Evolutionary conservation across 2,888 invertebrate genomes (phyloP).

Genomic region (Cenopis cana): DNA sequence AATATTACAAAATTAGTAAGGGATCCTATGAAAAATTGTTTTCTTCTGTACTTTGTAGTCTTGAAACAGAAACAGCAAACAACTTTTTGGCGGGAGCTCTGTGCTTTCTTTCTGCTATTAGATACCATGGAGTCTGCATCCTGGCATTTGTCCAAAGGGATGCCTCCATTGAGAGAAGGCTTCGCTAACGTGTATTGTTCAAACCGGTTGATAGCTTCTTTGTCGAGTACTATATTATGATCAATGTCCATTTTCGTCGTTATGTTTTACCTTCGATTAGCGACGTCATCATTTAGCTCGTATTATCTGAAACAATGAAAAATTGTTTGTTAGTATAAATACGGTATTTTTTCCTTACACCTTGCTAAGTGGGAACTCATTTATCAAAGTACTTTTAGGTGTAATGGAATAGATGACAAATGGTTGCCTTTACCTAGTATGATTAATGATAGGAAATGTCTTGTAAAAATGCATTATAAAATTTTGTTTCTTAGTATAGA

Average conservation of each 20-base stretch:
- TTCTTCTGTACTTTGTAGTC: conserved; percentile 82
- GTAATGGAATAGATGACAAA: conserved; percentile 73
- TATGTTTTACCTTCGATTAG: conserved; percentile 64
- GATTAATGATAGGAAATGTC: conserved; percentile 65
- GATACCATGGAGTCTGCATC: conserved; percentile 81
- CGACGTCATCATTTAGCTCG: conserved; percentile 66
- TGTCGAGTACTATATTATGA: conserved; percentile 81
- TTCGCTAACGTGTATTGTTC: conserved; percentile 82
- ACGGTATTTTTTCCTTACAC: conserved; percentile 45
- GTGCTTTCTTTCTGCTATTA: conserved; percentile 79
- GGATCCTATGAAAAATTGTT: conserved; percentile 89
- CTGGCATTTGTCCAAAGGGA: conserved; percentile 83
- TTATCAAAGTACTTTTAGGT: conserved; percentile 72
- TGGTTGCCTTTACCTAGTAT: conserved; percentile 70
- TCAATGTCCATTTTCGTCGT: conserved; percentile 79
- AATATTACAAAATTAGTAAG: conserved; percentile 94
- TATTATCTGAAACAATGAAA: conserved; percentile 77
- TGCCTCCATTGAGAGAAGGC: conserved; percentile 79
- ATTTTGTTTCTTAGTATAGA: conserved; percentile 26
- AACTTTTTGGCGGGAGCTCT: conserved; percentile 81
- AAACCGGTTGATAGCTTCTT: conserved; percentile 81
- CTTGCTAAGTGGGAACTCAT: conserved; percentile 65
- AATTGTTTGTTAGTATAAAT: conserved; percentile 50
- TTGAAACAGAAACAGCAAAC: conserved; percentile 84
- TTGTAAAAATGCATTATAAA: conserved; percentile 31